These are phyloP conservation scores for Hycleus phaleratus DNA, from an alignment of 1,140 invertebrate species.

Conservation along the genomic window DNA sequence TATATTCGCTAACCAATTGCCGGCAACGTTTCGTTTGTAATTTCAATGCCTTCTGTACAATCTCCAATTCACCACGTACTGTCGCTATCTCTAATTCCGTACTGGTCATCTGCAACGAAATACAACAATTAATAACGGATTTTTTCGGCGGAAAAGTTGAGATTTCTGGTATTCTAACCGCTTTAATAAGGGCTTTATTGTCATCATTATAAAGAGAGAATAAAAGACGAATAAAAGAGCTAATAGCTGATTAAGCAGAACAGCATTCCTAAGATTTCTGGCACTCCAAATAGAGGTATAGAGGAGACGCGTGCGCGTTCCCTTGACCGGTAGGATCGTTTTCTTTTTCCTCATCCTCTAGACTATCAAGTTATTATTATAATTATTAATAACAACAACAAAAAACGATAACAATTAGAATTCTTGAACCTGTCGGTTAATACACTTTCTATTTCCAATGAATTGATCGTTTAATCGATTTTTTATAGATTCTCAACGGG, in stretches of 20 bases:
- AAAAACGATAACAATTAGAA: no score
- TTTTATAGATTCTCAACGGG: no score
- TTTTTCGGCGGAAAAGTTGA: not conserved
- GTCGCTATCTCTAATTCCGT: slow-evolving; percentile 46
- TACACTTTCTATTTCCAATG: no score
- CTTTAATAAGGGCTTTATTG: no score
- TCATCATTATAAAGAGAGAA: no score
- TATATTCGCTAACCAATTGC: slow-evolving; percentile 51
- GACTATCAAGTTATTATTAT: no score
- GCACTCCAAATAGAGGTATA: not conserved
- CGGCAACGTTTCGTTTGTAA: slow-evolving; percentile 53
- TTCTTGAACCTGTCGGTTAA: no score
- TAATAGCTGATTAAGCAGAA: slow-evolving; percentile 18
- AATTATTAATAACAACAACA: no score
- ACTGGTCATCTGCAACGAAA: slow-evolving; percentile 50
- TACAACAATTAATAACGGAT: slow-evolving; percentile 21
- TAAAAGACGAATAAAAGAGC: not conserved
- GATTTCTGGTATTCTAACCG: no score
- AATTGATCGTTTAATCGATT: no score
- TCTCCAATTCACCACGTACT: slow-evolving; percentile 49
- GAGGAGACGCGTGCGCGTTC: slow-evolving; percentile 4
- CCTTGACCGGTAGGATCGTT: slow-evolving; percentile 8
- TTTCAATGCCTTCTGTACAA: slow-evolving; percentile 54
- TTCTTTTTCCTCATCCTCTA: no score
- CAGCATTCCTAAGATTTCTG: slow-evolving; percentile 21